Conservation (phyloP, 2,797 vertebrate species). For the Spheniscus humboldti region DNA sequence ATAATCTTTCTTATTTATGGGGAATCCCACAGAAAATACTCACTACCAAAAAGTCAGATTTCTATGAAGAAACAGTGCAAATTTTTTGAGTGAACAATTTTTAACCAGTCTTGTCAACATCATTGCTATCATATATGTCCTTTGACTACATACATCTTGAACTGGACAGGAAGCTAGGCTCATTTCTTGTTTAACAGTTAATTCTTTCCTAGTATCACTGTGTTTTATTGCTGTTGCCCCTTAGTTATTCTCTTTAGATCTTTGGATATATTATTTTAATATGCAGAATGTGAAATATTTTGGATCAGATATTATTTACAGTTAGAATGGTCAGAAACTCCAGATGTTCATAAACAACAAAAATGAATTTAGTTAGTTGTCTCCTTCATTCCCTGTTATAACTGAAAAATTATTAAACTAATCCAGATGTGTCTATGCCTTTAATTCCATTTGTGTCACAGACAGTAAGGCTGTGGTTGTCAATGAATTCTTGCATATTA, state of each 20-base stretch:
- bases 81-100: background rate
- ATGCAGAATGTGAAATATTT: slow-evolving; percentile 42
- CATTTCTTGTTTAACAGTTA: background rate
- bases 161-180: background rate
- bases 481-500: slow-evolving; percentile 19
- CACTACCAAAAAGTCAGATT: background rate
- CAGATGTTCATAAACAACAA: slow-evolving; percentile 48
- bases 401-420: slow-evolving; percentile 43
- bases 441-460: slow-evolving; percentile 35
- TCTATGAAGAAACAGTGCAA: background rate
- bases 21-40: background rate
- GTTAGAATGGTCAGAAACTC: background rate
- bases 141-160: background rate
- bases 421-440: slow-evolving; percentile 38
- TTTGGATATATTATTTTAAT: background rate
- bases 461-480: background rate
- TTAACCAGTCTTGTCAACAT: background rate
- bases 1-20: background rate
- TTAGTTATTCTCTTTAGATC: background rate
- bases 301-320: slow-evolving; percentile 44
- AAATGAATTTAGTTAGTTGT: background rate
- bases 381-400: background rate
- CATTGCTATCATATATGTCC: background rate
- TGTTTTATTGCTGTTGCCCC: background rate
- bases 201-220: slow-evolving; percentile 8